A percentile compares a stretch with the other conserved stretches of the same genome.
phyloP scores from a whole-genome alignment of 1,140 invertebrate genomes.

The Thalassaphorura encarpata region DNA sequence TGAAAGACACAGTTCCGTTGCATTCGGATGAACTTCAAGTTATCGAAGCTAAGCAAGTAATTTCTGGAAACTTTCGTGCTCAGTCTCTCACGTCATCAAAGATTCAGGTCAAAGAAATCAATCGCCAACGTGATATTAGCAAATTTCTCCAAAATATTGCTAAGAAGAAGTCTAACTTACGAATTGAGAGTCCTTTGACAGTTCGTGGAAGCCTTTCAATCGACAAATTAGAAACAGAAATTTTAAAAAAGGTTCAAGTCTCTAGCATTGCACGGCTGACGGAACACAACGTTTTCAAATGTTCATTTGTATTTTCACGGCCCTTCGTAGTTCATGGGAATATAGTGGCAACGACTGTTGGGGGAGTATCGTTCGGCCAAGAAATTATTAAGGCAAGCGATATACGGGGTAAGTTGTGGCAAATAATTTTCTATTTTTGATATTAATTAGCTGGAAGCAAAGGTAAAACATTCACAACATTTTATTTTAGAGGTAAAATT shows the following conservation, averaged over 20 bases:
- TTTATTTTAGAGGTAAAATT: slow-evolving; percentile 8
- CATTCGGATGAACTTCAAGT: neutral
- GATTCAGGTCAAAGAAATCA: neutral
- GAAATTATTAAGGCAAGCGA: slow-evolving; percentile 8
- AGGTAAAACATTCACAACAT: no score
- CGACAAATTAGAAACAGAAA: neutral
- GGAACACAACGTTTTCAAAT: neutral
- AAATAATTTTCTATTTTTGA: no score
- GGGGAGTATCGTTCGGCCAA: neutral
- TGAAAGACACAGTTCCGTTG: slow-evolving; percentile 1
- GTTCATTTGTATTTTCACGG: neutral
- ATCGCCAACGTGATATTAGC: neutral
- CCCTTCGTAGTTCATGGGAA: neutral
- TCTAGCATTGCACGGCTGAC: neutral
- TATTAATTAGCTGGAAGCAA: no score
- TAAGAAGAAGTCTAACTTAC: neutral
- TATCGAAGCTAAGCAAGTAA: neutral
- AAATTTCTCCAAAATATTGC: slow-evolving; percentile 6
- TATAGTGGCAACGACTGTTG: neutral
- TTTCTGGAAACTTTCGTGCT: neutral
- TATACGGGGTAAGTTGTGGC: slow-evolving; percentile 9
- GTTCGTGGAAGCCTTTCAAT: neutral
- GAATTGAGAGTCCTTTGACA: neutral
- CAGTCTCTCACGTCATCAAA: no score
- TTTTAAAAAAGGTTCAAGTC: slow-evolving; percentile 1